These are phyloP conservation scores for Drosophila ochracea DNA, from an alignment of 2,888 invertebrate species.

Conservation along the genomic window DNA sequence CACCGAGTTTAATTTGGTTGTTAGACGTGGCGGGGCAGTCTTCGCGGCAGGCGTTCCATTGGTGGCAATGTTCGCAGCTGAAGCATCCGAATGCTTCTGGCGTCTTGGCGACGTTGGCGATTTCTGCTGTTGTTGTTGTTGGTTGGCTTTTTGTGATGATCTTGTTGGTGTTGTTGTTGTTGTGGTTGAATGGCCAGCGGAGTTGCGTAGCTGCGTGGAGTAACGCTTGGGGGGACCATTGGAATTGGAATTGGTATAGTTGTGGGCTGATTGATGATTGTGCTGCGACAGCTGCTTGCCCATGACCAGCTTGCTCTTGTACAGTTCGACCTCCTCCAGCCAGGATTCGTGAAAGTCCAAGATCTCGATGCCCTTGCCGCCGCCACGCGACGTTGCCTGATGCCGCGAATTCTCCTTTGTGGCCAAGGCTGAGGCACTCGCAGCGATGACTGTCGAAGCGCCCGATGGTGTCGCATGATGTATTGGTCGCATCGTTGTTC, in stretches of 20 bases:
- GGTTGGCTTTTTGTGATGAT: constrained; percentile 5
- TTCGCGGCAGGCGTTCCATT: constrained; percentile 37
- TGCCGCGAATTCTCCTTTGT: constrained; percentile 78
- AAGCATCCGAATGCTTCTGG: constrained; percentile 35
- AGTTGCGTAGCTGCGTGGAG: constrained; percentile 35
- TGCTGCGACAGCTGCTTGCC: constrained; percentile 76
- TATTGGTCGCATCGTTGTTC: constrained; percentile 41
- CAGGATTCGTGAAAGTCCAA: constrained; percentile 85
- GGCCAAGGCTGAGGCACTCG: constrained; percentile 34
- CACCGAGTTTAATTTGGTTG: constrained; percentile 47
- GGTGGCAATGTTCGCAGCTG: constrained; percentile 29
- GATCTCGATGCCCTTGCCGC: constrained; percentile 81
- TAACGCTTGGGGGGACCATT: constrained; percentile 6
- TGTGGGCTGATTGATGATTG: constrained; percentile 53
- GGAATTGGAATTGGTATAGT: constrained; percentile 11
- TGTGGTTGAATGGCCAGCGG: constrained; percentile 40
- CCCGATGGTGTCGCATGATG: constrained; percentile 37
- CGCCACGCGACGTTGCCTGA: constrained; percentile 26
- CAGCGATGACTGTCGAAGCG: constrained; percentile 9
- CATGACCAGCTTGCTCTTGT: constrained; percentile 82
- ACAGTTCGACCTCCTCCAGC: constrained; percentile 84
- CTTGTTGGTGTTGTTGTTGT: constrained; percentile 12
- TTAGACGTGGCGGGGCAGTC: constrained; percentile 36
- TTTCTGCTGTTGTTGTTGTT: constrained; percentile 36
- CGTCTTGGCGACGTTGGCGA: constrained; percentile 45